Percentiles rank a stretch among this genome's conserved stretches.
These are phyloP conservation scores for Heliothis virescens DNA, from an alignment of 1,140 invertebrate species.

Conservation along the genomic window DNA sequence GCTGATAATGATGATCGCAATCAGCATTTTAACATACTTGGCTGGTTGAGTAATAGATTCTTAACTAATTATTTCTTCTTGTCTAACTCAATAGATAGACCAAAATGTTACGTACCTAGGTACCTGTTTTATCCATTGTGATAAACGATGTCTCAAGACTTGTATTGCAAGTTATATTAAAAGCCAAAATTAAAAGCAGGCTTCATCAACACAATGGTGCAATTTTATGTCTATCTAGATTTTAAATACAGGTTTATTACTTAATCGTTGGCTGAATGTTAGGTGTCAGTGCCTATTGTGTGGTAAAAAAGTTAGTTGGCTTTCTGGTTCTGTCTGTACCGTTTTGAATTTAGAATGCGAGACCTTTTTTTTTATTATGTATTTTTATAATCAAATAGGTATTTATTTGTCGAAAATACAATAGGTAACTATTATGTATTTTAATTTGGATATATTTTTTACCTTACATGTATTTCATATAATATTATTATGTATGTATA, in stretches of 20 bases:
- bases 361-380: no score
- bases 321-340: neutral
- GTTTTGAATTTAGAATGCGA: no score
- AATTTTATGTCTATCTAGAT: conserved; percentile 52
- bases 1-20: no score
- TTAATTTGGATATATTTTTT: no score
- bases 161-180: conserved; percentile 20
- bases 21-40: no score
- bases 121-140: neutral
- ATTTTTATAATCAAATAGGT: no score
- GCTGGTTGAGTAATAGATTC: no score
- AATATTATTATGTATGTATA: no score
- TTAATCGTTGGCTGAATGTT: conserved; percentile 41
- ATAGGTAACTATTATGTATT: no score
- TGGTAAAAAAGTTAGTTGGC: conserved; percentile 37
- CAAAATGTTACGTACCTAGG: no score
- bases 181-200: conserved; percentile 53
- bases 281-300: conserved; percentile 33
- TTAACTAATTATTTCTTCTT: conserved; percentile 5
- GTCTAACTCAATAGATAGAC: neutral
- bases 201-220: conserved; percentile 52
- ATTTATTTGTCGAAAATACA: no score
- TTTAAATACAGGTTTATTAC: conserved; percentile 49
- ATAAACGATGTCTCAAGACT: conserved; percentile 32
- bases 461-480: no score